Percentiles rank a stretch among this genome's conserved stretches.
These are phyloP conservation scores for Sinosuthora webbiana DNA, from an alignment of 2,113 vertebrate species.

Conservation along the genomic window DNA sequence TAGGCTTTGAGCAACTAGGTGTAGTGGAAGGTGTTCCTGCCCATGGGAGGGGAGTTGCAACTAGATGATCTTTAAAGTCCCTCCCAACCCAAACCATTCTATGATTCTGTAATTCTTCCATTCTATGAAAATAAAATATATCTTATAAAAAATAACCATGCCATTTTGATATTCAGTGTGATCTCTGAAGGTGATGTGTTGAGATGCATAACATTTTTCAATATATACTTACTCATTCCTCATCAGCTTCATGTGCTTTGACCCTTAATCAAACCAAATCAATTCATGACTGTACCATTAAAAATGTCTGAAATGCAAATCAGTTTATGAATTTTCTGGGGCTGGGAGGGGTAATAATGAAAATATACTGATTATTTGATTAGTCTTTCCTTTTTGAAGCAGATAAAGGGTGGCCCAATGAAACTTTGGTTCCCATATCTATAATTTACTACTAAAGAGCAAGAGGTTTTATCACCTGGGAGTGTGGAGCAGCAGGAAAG, in stretches of 20 bases:
- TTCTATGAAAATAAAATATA: not conserved
- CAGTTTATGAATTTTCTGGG: not conserved
- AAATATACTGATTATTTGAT: not conserved
- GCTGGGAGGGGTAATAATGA: not conserved
- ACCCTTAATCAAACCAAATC: not conserved
- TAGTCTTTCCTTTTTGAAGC: not conserved
- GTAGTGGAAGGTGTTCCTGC: not conserved
- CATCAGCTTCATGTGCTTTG: not conserved
- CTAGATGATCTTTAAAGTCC: not conserved
- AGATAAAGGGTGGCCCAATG: not conserved
- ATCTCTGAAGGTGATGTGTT: not conserved
- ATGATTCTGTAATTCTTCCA: not conserved
- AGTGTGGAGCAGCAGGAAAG: not conserved
- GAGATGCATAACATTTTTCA: not conserved
- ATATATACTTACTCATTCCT: not conserved
- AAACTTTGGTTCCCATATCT: not conserved
- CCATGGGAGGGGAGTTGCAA: not conserved
- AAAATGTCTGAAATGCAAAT: not conserved
- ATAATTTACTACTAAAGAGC: not conserved
- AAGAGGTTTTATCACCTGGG: not conserved
- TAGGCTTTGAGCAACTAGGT: not conserved
- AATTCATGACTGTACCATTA: not conserved
- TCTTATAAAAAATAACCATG: not conserved
- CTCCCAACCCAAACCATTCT: not conserved
- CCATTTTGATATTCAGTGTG: not conserved